Conservation (phyloP, 2,888 invertebrate genomes). For the Agelastica alni region DNA sequence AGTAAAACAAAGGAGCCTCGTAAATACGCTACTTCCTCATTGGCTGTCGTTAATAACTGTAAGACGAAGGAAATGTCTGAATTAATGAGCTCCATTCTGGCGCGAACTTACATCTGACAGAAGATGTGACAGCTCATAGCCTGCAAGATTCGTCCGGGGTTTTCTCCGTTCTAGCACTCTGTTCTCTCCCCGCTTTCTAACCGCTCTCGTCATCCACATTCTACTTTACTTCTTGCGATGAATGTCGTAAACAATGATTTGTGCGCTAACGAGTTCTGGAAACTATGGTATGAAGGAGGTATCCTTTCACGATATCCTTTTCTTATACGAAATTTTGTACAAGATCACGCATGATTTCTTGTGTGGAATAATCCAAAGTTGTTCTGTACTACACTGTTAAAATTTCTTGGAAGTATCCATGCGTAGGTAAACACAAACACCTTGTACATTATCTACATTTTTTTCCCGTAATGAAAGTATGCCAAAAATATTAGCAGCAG, state of each 20-base stretch:
- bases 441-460: too few relatives aligned
- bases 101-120: slow-evolving; percentile 39
- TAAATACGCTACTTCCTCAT: slow-evolving; percentile 52
- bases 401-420: neutral
- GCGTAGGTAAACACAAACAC: too few relatives aligned
- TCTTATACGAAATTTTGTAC: too few relatives aligned
- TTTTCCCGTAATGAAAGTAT: too few relatives aligned
- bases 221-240: slow-evolving; percentile 5
- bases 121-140: slow-evolving; percentile 40
- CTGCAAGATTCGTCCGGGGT: slow-evolving; percentile 25
- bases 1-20: slow-evolving; percentile 50
- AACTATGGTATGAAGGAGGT: slow-evolving; percentile 12
- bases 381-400: too few relatives aligned
- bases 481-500: too few relatives aligned
- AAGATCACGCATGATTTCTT: too few relatives aligned
- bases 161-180: slow-evolving; percentile 17
- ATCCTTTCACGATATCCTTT: too few relatives aligned
- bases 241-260: slow-evolving; percentile 27
- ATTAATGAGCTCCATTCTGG: slow-evolving; percentile 51
- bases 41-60: slow-evolving; percentile 55
- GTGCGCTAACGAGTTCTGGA: slow-evolving; percentile 27
- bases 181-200: slow-evolving; percentile 3
- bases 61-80: slow-evolving; percentile 54
- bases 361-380: too few relatives aligned
- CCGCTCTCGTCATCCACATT: neutral